These are phyloP conservation scores for Megaleporinus macrocephalus DNA, from an alignment of 2,113 vertebrate genomes.

Conservation along the genomic window DNA sequence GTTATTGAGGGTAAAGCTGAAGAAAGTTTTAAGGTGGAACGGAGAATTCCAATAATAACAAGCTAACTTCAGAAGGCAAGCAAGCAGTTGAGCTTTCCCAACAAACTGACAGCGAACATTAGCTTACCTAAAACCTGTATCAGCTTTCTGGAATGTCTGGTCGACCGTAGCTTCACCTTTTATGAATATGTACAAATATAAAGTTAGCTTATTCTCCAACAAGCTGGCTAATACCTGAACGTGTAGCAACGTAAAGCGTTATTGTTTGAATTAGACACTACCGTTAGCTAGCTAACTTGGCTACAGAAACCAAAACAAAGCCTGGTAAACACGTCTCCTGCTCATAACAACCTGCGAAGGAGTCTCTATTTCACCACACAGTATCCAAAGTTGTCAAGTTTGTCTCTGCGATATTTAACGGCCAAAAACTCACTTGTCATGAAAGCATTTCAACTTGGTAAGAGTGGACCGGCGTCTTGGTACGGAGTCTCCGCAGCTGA, in stretches of 20 bases:
- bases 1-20: no score
- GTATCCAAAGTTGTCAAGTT: background rate
- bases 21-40: no score
- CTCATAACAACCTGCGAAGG: background rate
- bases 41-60: no score
- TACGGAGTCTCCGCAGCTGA: background rate
- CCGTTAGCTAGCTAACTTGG: background rate
- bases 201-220: no score
- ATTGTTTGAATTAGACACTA: background rate
- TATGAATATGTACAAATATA: no score
- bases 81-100: no score
- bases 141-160: no score
- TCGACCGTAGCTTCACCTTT: no score
- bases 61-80: no score
- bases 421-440: constrained; percentile 9
- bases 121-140: no score
- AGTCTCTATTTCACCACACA: background rate
- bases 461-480: background rate
- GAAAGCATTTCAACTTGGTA: background rate
- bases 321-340: background rate
- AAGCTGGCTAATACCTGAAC: background rate
- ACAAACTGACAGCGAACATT: no score
- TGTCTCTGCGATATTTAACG: background rate
- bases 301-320: background rate
- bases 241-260: background rate